Percentiles rank a stretch among this genome's conserved stretches.
phyloP scores from a whole-genome alignment of 1,140 invertebrate genomes.

The Odontomachus brunneus region DNA sequence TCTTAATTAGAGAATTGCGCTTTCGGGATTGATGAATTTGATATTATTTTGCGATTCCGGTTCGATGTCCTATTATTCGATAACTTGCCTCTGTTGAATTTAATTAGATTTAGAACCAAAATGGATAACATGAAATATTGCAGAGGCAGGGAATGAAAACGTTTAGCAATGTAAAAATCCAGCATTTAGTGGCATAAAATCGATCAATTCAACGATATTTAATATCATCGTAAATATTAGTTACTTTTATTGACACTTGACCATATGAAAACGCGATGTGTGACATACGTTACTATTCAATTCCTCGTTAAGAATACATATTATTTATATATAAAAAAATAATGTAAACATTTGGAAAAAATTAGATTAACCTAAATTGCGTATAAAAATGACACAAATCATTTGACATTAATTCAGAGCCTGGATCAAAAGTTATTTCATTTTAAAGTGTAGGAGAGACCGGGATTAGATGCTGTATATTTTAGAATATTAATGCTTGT shows the following conservation, averaged over 20 bases:
- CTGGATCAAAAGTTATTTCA: no score
- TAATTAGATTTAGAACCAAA: slow-evolving; percentile 3
- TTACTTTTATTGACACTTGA: not conserved
- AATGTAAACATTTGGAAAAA: no score
- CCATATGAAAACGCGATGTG: not conserved
- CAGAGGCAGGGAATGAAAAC: not conserved
- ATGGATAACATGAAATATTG: not conserved
- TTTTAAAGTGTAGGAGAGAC: no score
- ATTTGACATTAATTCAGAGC: no score
- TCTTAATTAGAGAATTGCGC: not conserved
- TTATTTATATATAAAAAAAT: no score
- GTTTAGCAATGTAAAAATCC: not conserved
- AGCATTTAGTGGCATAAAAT: not conserved
- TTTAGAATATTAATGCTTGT: no score
- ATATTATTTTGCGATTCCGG: slow-evolving; percentile 7
- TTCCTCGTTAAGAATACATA: not conserved
- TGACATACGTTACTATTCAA: not conserved
- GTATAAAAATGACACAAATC: no score
- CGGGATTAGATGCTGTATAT: no score
- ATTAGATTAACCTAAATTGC: no score
- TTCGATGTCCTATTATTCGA: not conserved
- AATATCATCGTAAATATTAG: not conserved
- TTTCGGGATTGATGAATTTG: not conserved
- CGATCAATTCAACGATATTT: not conserved
- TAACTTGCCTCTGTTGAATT: not conserved